Conservation (phyloP, 2,113 vertebrate species). For the Phycodurus eques region DNA sequence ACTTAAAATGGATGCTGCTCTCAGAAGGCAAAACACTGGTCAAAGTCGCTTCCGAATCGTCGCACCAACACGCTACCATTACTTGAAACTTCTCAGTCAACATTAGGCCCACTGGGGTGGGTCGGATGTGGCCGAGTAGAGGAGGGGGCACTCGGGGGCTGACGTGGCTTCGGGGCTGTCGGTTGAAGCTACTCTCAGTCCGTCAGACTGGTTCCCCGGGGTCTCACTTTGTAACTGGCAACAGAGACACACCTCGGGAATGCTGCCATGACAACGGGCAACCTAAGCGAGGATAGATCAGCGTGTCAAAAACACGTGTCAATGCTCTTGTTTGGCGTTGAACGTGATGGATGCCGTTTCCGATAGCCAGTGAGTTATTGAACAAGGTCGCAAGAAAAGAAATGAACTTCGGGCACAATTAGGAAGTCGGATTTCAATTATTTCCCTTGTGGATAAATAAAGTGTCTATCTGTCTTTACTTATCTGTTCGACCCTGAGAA, state of each 20-base stretch:
- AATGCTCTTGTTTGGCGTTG: neutral
- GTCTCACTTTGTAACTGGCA: neutral
- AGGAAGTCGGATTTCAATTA: no score
- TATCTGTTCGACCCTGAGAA: neutral
- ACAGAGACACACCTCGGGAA: neutral
- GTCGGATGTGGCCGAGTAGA: neutral
- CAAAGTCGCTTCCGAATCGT: neutral
- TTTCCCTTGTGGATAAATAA: no score
- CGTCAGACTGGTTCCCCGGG: slow-evolving; percentile 29
- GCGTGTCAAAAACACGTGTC: neutral
- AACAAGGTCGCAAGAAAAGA: neutral
- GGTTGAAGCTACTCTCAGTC: slow-evolving; percentile 1
- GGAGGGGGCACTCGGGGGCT: neutral
- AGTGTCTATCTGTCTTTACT: neutral
- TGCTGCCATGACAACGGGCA: slow-evolving; percentile 3
- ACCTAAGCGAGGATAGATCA: neutral
- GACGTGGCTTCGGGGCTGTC: neutral
- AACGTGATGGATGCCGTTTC: neutral
- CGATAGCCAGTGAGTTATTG: neutral
- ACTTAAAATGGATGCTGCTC: neutral
- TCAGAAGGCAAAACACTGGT: neutral
- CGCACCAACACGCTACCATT: neutral
- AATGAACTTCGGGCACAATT: neutral
- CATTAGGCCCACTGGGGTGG: neutral
- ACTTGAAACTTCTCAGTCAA: neutral